Conservation (phyloP, 92 coral and sea anemone genomes). For the Phenganax stokvisi region DNA sequence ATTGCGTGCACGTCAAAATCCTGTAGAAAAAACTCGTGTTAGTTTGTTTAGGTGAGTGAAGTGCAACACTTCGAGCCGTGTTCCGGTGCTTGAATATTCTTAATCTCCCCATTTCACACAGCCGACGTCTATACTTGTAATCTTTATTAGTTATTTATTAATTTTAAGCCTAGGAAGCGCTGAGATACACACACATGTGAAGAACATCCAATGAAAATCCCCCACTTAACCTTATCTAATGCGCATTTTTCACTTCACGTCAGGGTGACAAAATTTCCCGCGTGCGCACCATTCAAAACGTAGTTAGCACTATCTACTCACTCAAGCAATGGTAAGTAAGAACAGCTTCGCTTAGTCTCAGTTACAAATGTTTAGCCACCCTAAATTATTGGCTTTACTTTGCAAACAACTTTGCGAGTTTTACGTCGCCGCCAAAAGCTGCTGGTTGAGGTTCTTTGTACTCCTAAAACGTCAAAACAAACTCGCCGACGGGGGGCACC, state of each 20-base stretch:
- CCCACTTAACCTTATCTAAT: conserved; percentile 9
- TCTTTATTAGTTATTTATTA: background rate
- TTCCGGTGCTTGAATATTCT: conserved; percentile 11
- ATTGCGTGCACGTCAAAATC: conserved; percentile 44
- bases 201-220: conserved; percentile 21
- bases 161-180: conserved; percentile 25
- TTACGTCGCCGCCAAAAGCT: conserved; percentile 38
- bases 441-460: conserved; percentile 25
- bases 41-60: conserved; percentile 9
- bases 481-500: conserved; percentile 38
- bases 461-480: conserved; percentile 39
- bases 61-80: conserved; percentile 17
- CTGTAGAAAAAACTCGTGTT: conserved; percentile 28
- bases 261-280: conserved; percentile 11
- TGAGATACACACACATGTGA: background rate
- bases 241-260: conserved; percentile 20
- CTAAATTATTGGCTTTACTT: conserved; percentile 33
- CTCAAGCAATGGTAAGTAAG: conserved; percentile 13
- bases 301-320: conserved; percentile 31
- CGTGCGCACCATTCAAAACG: background rate
- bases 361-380: conserved; percentile 11
- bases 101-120: conserved; percentile 41
- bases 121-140: conserved; percentile 14
- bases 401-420: conserved; percentile 48
- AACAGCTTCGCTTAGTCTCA: background rate